Conservation (phyloP, 2,797 vertebrate species). For the Lerista edwardsae region DNA sequence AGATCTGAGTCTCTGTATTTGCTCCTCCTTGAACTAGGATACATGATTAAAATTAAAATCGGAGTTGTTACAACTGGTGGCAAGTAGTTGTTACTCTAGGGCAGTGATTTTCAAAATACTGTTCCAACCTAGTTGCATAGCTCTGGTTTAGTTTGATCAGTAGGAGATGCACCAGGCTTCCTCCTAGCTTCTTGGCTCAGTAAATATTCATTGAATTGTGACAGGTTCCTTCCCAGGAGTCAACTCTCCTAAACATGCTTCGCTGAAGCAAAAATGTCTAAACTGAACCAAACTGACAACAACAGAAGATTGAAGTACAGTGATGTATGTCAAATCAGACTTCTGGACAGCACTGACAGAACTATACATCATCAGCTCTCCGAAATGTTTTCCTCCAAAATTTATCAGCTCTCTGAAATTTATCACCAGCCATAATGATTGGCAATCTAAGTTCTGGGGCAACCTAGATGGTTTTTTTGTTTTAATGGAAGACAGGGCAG, state of each 20-base stretch:
- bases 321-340: slow-evolving; percentile 39
- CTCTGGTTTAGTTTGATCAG: background rate
- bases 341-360: slow-evolving; percentile 32
- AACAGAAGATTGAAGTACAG: slow-evolving; percentile 22
- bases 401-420: slow-evolving; percentile 55
- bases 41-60: background rate
- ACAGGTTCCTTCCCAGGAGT: slow-evolving; percentile 13
- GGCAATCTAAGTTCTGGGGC: slow-evolving; percentile 6
- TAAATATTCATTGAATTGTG: slow-evolving; percentile 2
- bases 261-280: slow-evolving; percentile 27
- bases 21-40: background rate
- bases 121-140: background rate
- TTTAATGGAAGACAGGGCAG: background rate
- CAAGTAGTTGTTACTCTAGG: background rate
- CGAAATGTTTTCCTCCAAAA: slow-evolving; percentile 40
- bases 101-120: background rate
- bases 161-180: background rate
- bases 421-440: slow-evolving; percentile 38
- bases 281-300: slow-evolving; percentile 46
- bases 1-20: background rate
- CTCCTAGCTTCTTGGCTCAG: background rate
- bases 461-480: slow-evolving; percentile 41
- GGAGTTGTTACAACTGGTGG: background rate
- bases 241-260: slow-evolving; percentile 24
- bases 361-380: slow-evolving; percentile 32